phyloP scores from a whole-genome alignment of 37 sponge, comb jelly and placozoan species.

The Eunapius fragilis region DNA sequence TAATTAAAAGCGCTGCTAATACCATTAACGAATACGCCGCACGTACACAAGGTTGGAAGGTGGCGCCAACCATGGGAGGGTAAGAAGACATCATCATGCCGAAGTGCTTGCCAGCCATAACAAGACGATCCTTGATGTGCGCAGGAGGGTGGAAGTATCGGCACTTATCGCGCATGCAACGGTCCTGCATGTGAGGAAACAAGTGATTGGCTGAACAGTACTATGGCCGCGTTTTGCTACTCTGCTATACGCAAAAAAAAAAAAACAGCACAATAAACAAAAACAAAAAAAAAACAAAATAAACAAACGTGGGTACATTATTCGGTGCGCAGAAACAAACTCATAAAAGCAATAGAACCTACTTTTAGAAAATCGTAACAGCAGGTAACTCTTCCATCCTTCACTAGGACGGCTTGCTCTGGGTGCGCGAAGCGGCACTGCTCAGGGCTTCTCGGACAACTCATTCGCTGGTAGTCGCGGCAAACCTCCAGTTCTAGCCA shows the following conservation, averaged over 20 bases:
- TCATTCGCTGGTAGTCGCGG: constrained; percentile 68
- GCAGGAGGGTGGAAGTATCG: constrained; percentile 81
- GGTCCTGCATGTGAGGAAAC: constrained; percentile 70
- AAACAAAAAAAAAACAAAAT: neutral
- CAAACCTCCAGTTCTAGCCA: constrained; percentile 86
- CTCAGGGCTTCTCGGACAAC: constrained; percentile 45
- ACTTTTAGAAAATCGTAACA: constrained; percentile 89
- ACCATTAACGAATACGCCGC: neutral
- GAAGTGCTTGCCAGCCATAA: constrained; percentile 62
- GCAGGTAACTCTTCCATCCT: constrained; percentile 76
- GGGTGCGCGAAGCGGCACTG: constrained; percentile 92
- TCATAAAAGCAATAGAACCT: neutral
- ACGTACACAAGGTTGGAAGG: constrained; percentile 18
- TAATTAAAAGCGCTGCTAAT: neutral
- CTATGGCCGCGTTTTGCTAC: neutral
- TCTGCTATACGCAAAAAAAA: neutral
- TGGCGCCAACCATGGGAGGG: neutral
- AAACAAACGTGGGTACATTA: too few relatives aligned
- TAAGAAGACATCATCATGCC: constrained; percentile 54
- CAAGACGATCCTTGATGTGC: constrained; percentile 70
- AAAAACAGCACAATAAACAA: too few relatives aligned
- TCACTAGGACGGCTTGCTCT: constrained; percentile 18
- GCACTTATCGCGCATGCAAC: constrained; percentile 69
- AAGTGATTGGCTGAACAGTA: too few relatives aligned
- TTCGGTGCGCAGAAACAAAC: neutral